Evolutionary conservation across 2,888 invertebrate genomes (phyloP).

Genomic region (Cantharis flavilabris): DNA sequence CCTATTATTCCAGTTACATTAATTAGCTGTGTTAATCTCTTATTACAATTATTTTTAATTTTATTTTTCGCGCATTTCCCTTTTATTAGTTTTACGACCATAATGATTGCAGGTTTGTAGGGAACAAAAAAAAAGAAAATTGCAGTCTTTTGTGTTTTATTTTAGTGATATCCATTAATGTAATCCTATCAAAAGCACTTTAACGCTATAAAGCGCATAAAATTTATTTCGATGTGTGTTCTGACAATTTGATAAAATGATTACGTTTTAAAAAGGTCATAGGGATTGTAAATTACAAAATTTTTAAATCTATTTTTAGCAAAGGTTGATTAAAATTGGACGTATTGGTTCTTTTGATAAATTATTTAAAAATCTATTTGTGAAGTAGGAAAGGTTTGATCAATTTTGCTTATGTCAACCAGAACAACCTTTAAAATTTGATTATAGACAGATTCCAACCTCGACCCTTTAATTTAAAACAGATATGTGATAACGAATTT

Average conservation of each 20-base stretch:
- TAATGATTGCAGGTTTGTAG: background rate
- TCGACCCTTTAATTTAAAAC: background rate
- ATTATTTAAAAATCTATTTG: background rate
- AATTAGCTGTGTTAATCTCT: background rate
- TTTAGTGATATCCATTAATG: background rate
- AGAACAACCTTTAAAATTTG: background rate
- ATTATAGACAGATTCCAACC: background rate
- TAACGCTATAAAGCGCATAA: background rate
- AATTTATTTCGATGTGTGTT: background rate
- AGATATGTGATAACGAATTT: background rate
- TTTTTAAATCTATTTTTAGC: background rate
- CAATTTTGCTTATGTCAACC: background rate
- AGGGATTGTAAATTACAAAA: background rate
- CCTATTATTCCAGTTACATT: background rate
- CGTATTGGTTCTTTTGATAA: background rate
- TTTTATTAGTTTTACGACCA: background rate
- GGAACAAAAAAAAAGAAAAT: background rate
- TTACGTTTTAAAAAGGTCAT: background rate
- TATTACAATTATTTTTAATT: background rate
- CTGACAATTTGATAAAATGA: background rate
- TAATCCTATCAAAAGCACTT: background rate
- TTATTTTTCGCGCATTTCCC: background rate
- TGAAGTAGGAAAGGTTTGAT: background rate
- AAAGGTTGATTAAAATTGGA: background rate
- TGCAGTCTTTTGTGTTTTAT: background rate